Evolutionary conservation across 2,888 invertebrate genomes (phyloP), one percentile per base, ranked within the genome.

Genomic region (Caenorhabditis sp.): DNA sequence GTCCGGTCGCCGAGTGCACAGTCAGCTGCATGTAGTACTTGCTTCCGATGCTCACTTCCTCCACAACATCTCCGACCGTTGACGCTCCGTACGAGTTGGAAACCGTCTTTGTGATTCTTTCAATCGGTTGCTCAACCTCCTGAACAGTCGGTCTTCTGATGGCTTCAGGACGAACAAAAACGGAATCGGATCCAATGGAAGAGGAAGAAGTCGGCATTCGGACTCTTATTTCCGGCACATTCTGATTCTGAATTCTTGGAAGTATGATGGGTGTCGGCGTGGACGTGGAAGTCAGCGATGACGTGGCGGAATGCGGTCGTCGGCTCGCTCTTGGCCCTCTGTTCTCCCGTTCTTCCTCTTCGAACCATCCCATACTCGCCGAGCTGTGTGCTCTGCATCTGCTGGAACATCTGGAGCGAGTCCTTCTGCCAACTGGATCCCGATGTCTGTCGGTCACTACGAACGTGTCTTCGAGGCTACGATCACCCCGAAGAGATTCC

Each of bases 1-100:
- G 59, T 26, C 81, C 80, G 26, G 32, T 52, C 0, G 80, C 83
- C 37, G 78, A 56, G 61, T 83, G 81, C 5, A 80, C 68, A 22
- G 79, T 78, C 37, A 81, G 50, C 35, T 78, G 52, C 55, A 80
- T 15, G 35, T 53, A 63, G 17, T 63, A 72, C 20, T 70, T 76
- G 13, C 80, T 78, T 27, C 50, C 45, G 15, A 46, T 27, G 13
- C 50, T 39, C 22, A 73, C 15, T 32, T 73, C 73, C 48, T 73
- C 71, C 43, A 62, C 48, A 15, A 65, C 27, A 50, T 73, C 32
- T 2, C 39, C 65, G 7, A 63, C 63, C 22, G 55, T 48, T n/a
- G 62, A 56, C 4, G 72, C 62, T 43, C 63, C 55, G 58, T 43
- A 46, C 11, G 73, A 48, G 30, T 65, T 37, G 27, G 58, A 50